These are phyloP conservation scores for Colius striatus DNA, from an alignment of 2,113 vertebrate species.

Conservation along the genomic window DNA sequence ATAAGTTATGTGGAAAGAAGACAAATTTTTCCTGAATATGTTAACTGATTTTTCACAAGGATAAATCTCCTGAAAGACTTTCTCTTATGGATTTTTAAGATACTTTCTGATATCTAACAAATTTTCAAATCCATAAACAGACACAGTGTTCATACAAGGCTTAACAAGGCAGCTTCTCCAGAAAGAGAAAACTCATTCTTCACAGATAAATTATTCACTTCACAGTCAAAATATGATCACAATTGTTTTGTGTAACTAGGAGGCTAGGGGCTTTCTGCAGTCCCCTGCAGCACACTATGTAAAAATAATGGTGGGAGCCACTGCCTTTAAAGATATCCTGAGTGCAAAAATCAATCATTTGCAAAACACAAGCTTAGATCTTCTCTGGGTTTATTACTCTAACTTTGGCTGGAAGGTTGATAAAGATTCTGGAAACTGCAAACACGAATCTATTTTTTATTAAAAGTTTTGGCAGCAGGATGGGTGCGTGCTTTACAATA, in stretches of 20 bases:
- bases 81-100: neutral
- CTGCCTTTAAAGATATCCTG: neutral
- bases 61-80: neutral
- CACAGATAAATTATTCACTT: neutral
- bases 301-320: slow-evolving; percentile 8
- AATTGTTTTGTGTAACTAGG: neutral
- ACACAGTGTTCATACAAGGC: neutral
- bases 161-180: neutral
- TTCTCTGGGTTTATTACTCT: slow-evolving; percentile 52
- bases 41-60: neutral
- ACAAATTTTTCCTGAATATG: neutral
- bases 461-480: slow-evolving; percentile 50
- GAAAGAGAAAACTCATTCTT: neutral
- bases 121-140: neutral
- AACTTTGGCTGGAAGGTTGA: slow-evolving; percentile 58
- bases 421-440: slow-evolving; percentile 62
- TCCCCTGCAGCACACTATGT: neutral
- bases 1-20: neutral
- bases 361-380: slow-evolving; percentile 47
- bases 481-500: slow-evolving; percentile 45
- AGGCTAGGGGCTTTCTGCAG: neutral
- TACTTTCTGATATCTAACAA: neutral
- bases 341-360: slow-evolving; percentile 55
- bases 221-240: neutral
- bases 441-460: slow-evolving; percentile 51